Conservation (phyloP, 1,140 invertebrate genomes). For the Rhopalosiphum padi region DNA sequence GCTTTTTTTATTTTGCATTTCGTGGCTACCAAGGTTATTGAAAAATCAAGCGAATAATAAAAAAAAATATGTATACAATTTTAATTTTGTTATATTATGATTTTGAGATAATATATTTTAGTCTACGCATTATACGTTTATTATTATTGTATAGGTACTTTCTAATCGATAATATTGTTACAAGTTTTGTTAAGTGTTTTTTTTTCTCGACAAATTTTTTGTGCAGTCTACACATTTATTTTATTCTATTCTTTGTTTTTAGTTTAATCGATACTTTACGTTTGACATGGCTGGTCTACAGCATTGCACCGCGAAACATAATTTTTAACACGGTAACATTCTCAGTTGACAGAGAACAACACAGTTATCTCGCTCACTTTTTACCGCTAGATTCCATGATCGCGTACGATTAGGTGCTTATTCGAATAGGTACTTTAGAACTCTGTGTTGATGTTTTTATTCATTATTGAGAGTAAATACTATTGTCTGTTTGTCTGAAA, state of each 20-base stretch:
- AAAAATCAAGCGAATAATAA: no score
- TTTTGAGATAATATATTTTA: no score
- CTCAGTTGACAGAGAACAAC: background rate
- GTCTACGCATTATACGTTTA: no score
- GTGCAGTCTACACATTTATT: background rate
- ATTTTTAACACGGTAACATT: background rate
- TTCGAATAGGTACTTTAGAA: background rate
- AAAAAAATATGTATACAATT: no score
- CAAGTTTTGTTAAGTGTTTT: no score
- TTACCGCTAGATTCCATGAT: slow-evolving; percentile 21
- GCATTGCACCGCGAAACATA: background rate
- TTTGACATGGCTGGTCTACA: background rate
- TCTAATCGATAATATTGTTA: no score
- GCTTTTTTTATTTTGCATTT: no score
- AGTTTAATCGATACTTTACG: background rate
- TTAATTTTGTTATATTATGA: no score
- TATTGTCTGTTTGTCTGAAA: no score
- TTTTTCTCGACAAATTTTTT: no score
- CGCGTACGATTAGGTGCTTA: background rate
- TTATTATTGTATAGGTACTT: no score
- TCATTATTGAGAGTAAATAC: background rate
- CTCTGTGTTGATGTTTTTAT: background rate
- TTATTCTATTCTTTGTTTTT: background rate
- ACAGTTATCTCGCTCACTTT: background rate
- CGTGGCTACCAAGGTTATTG: no score